Percentiles rank a stretch among this genome's conserved stretches.
phyloP scores from a whole-genome alignment of 1,140 invertebrate genomes.

The Zophobas morio region DNA sequence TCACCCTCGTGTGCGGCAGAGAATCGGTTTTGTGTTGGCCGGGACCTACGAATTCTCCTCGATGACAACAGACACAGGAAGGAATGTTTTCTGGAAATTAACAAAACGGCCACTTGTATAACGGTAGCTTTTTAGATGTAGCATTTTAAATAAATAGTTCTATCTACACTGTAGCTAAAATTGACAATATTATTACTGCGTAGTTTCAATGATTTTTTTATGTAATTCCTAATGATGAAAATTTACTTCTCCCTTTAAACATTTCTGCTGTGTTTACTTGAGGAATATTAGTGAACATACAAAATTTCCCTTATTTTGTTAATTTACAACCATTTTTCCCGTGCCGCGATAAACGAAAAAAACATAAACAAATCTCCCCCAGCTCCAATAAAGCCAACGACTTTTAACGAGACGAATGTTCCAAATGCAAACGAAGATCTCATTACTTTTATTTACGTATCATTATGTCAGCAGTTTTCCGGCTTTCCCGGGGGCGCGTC shows the following conservation, averaged over 20 bases:
- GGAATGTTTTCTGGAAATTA: background rate
- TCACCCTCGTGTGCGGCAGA: conserved; percentile 51
- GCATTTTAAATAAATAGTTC: too few species aligned
- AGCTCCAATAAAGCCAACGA: background rate
- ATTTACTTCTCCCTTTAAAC: too few species aligned
- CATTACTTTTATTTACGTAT: conserved; percentile 18
- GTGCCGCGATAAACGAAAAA: background rate
- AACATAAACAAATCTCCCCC: background rate
- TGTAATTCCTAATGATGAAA: too few species aligned
- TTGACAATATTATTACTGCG: too few species aligned
- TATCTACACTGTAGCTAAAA: too few species aligned
- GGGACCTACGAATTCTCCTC: conserved; percentile 34
- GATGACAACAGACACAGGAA: background rate
- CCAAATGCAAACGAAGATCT: conserved; percentile 11
- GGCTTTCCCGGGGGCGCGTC: background rate
- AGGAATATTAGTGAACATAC: too few species aligned
- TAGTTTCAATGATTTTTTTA: too few species aligned
- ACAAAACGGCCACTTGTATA: background rate
- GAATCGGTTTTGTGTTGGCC: conserved; percentile 45
- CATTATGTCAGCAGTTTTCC: conserved; percentile 21
- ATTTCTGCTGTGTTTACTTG: too few species aligned
- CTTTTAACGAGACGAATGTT: conserved; percentile 1
- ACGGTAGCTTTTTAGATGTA: too few species aligned
- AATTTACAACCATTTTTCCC: too few species aligned
- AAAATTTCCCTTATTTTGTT: too few species aligned